Base-by-base conservation (phyloP, 2,113 vertebrate genomes). In the Mobula birostris region DNA sequence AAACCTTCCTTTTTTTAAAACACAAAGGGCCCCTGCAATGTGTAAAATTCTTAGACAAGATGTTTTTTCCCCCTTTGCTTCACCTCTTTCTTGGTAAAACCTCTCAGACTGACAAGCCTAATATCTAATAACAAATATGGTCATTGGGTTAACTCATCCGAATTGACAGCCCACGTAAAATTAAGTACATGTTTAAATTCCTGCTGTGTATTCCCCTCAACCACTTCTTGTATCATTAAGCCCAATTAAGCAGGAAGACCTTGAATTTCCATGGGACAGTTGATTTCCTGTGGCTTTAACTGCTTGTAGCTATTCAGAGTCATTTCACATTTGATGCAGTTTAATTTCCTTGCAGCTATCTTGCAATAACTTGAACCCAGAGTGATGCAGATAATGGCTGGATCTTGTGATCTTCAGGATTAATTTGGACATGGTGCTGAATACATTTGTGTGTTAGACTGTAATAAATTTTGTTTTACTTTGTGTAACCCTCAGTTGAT, bases 161-260 rank as follows among this genome's bases (percentile, higher is more conserved):
- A 93, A 74, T 76, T 93, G 91, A 74, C 21, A 93, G 56, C 70
- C 68, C 68, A 56, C 36, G 40, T 93, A 56, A 74, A 56, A 74
- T 76, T 93, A 93, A 93, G 91, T 93, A 48, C 68, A 74, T 93
- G 91, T 93, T 93, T 93, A 93, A 93, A 93, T 76, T 21, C 91
- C 91, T 93, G 70, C 68, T 93, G 91, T 93, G 91, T 9, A 56
- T 93, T 93, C 91, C 56, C 36, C 11, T 74, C 91, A 74, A 72
- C 36, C 27, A 40, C 91, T 74, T 93, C 68, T 74, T 32, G 48
- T 92, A 14, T 92, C 90, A 92, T 92, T 92, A 92, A 72, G 90
- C 90, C 68, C 90, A 70, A 92, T 92, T 93, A 74, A 74, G 21
- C 36, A 74, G 24, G 68, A 74, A 74, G 27, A 93, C 70, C 63